These are phyloP conservation scores for Telmatochromis sp. DNA, from an alignment of 2,113 vertebrate species.

Conservation along the genomic window DNA sequence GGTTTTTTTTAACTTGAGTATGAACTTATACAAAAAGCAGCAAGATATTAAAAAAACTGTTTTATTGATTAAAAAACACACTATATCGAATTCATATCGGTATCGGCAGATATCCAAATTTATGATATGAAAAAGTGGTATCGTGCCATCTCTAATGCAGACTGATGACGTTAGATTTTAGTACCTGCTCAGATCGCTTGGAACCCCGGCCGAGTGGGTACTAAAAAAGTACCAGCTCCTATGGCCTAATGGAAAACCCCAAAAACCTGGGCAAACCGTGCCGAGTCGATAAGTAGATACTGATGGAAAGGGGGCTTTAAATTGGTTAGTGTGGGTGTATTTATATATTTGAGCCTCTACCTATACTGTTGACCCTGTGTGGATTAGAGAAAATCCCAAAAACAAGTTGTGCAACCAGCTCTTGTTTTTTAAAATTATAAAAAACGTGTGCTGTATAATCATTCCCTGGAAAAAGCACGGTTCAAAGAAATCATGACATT, in stretches of 20 bases:
- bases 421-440: not conserved
- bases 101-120: not conserved
- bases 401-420: not conserved
- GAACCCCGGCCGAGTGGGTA: not conserved
- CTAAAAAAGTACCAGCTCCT: not conserved
- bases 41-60: not conserved
- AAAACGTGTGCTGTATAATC: not conserved
- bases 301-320: not conserved
- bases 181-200: not conserved
- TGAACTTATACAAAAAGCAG: not conserved
- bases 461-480: not conserved
- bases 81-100: not conserved
- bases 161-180: not conserved
- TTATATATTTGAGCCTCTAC: not conserved
- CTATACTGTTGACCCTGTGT: not conserved
- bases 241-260: not conserved
- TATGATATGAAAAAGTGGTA: not conserved
- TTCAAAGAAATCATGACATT: not conserved
- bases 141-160: not conserved
- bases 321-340: not conserved
- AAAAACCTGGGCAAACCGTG: not conserved
- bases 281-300: not conserved
- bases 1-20: accelerated
- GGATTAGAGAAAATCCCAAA: not conserved
- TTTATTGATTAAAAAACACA: not conserved